Evolutionary conservation across 2,797 vertebrate genomes (phyloP), one percentile per base, ranked within the genome.

Genomic region (Pangasius mekongensis): DNA sequence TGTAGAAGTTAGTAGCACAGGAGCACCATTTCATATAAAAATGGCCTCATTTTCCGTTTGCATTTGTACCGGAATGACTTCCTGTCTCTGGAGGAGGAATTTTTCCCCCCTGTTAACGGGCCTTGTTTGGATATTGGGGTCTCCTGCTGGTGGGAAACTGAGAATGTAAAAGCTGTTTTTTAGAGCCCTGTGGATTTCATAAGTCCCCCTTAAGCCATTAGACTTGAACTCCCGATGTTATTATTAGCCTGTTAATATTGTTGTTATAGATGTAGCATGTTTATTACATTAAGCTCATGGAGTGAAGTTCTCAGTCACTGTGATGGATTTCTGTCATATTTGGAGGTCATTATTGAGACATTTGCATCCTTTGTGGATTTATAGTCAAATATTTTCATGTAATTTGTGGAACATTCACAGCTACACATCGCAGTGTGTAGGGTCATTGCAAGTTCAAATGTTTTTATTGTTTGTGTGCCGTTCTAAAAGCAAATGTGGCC

Each of bases 131-230:
- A 89, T 85, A 89, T 88, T 78, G 80, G 87, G 90, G 78, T 80
- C 87, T 91, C 91, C 91, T 43, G 90, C 92, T 92, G 92, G 87
- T 93, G 92, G 92, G 92, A 92, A 92, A 87, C 84, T 33, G 67
- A 87, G 78, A 83, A 91, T 86, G 86, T 89, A 74, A 84, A 85
- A 91, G 80, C 43, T 84, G 85, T 80, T 69, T 54, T 86, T 87
- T 60, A 81, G 86, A 90, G 83, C 81, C 89, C 87, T 89, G 66
- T 89, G 87, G 90, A 86, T 77, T 87, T 90, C 67, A 64, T 78
- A 85, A 66, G 60, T 87, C 33, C 88, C 85, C 56, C 67, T 24
- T 77, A 90, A 85, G 64, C 82, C 54, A 71, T 81, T 60, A 89
- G 82, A 64, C 77, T 52, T 77, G 60, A 89, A 86, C 62, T 71